Percentiles rank a stretch among this genome's conserved stretches.
Evolutionary conservation across 2,888 invertebrate genomes (phyloP).

Genomic region (Acrobeloides nanus): DNA sequence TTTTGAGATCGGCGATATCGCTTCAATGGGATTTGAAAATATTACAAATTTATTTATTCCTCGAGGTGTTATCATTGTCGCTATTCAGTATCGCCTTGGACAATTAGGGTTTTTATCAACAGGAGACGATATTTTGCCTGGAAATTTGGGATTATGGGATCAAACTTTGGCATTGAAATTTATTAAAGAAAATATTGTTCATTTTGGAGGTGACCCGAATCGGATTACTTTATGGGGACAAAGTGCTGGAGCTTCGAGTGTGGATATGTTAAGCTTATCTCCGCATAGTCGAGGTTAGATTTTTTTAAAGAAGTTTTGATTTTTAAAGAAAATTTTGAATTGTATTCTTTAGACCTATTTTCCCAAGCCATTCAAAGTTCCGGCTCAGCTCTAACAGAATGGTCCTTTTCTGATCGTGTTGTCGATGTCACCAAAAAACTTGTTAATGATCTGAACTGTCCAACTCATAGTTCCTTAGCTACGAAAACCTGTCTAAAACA

Average conservation of each 20-base stretch:
- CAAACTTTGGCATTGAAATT: background rate
- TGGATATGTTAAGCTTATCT: constrained; percentile 1
- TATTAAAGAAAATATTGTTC: background rate
- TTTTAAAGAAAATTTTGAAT: too few species aligned
- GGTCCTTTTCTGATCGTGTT: constrained; percentile 14
- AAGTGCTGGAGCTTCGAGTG: constrained; percentile 9
- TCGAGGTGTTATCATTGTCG: background rate
- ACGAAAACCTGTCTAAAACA: constrained; percentile 16
- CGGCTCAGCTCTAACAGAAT: constrained; percentile 21
- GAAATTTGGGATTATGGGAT: constrained; percentile 4
- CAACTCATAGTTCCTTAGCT: background rate
- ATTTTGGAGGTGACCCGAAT: background rate
- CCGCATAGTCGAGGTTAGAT: background rate
- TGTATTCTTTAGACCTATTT: constrained; percentile 24
- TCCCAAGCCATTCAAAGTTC: constrained; percentile 25
- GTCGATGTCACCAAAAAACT: constrained; percentile 11
- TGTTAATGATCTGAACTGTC: constrained; percentile 9
- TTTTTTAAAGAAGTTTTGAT: too few species aligned
- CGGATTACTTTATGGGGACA: constrained; percentile 4
- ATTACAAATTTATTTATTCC: constrained; percentile 3
- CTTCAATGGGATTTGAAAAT: background rate
- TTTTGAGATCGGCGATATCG: constrained; percentile 1
- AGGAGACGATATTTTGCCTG: background rate
- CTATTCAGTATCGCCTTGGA: constrained; percentile 7
- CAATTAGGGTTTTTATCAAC: constrained; percentile 7